Evolutionary conservation across 2,113 vertebrate genomes (phyloP), one percentile per base, ranked within the genome.

Genomic region (Heterotis niloticus): DNA sequence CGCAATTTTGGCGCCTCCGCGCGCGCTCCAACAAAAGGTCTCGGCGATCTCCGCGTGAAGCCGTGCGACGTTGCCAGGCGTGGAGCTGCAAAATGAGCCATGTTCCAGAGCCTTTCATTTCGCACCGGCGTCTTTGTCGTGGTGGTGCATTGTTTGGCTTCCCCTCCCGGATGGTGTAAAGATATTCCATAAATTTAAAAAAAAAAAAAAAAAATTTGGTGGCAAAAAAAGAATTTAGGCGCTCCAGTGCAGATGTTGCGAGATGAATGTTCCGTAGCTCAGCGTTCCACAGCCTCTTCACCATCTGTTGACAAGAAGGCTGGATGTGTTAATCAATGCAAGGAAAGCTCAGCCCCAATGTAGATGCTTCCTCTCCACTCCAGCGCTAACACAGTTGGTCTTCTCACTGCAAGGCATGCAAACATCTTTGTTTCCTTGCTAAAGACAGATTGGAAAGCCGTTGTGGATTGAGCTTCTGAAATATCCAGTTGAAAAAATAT

Each of bases 201-300:
- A 34, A 52, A 54, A 71, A 29, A n/a, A 54, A 78, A 86, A 76
- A 90, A 83, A 90, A 81, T 71, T 87, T 87, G 86, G 87, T 92
- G 90, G 92, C 92, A 84, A 89, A 81, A 23, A 20, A 44, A 34
- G 18, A 20, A 59, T 59, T 29, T 18, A 5, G 20, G 1, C 29
- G 18, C 59, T 13, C 24, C 59, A 18, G 28, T 29, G 10, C 54
- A 29, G 17, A 75, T 75, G 56, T 28, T 60, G 59, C 14, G 14
- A 29, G 72, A 13, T 26, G 23, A 60, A 5, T 28, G 60, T 75
- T 59, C 73, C 16, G 13, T 7, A 29, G 73, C 56, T 60, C 60
- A 24, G 51, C 51, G 29, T 71, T 51, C 10, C 51, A 51, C 18
- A 75, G 56, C 73, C 24, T 75, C 18, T 59, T 73, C 71, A 57